Evolutionary conservation across 2,888 invertebrate genomes (phyloP), one percentile per base, ranked within the genome.

Genomic region (Lochmaea capreae): DNA sequence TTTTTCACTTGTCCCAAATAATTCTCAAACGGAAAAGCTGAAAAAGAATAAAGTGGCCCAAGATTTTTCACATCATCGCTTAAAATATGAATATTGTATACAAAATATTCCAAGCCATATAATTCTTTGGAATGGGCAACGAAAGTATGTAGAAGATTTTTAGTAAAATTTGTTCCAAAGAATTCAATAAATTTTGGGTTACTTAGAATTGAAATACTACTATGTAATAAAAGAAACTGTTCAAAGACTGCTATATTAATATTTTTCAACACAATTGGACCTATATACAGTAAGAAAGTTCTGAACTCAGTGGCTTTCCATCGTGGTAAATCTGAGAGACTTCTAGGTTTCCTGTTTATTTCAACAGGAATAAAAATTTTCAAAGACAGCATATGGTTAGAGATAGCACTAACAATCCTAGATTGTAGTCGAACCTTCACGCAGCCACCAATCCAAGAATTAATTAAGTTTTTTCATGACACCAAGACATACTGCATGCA

Each of bases 251-350:
- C 49, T 26, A 68, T 68, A 61, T 68, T 59, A 59, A 69, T 18
- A 43, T 77, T 57, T 65, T 76, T 71, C 46, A 78, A 61, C 59
- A 77, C 75, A 54, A 77, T 43, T 11, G 78, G 76, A 33, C 79
- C 80, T 12, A 77, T 33, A 73, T 78, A 78, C 39, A 79, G 46
- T 42, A 79, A 63, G 75, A 79, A 76, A 42, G 65, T 71, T 12
- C 79, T 54, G 71, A 78, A 78, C 71, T 81, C 80, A 16, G 79
- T 78, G 26, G 78, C 80, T 66, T 77, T 78, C 76, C 77, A 77
- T 49, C 72, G 22, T 59, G 73, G 58, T 26, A 78, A 42, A 71
- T 78, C 78, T 43, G 54, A 72, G 16, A 77, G 61, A 33, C 65
- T 62, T 71, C 81, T 72, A 43, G 79, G 73, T 71, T 79, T 80